Base-by-base conservation (phyloP, 2,888 invertebrate species). In the Operophtera brumata region DNA sequence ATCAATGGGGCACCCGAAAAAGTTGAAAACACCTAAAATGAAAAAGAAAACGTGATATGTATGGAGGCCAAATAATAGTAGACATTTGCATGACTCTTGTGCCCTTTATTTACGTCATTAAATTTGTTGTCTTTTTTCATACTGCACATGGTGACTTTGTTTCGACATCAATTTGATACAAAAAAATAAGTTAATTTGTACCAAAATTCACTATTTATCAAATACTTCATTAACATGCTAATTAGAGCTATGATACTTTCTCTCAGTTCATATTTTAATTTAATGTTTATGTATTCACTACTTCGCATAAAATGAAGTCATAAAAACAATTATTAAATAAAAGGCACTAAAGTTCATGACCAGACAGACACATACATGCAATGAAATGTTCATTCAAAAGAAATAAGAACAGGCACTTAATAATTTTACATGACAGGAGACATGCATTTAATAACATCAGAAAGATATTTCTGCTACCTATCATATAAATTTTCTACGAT, bases 11-110 rank as follows among this genome's bases (percentile, higher is more conserved):
- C 91, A 91, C 77, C 91, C 90, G 80, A 91, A 90, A 89, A 91
- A 90, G 84, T 86, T 90, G 90, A 91, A 91, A 80, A 90, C 90
- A 91, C 91, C 91, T 90, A 89, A 90, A 90, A 89, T 85, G 85
- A 87, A 86, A 85, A 86, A 85, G 82, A 86, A 87, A 86, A 82
- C 66, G 84, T 87, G 88, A 88, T 87, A 87, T 87, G 83, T 82
- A 84, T 80, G 69, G 76, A 66, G 66, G 67, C 71, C 65, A 72
- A 64, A 69, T 57, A 67, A 66, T 59, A 62, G 55, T 61, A 54
- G 41, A n/a, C 25, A 49, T 49, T 65, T 67, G 25, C 25, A 12
- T 40, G 45, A 78, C 71, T 74, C 71, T 69, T 74, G 66, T 73
- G 77, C 78, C 77, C 75, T 77, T 71, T 59, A 47, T 46, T 28